Base-by-base conservation (phyloP, 2,113 vertebrate species). In the Phoenicopterus ruber region DNA sequence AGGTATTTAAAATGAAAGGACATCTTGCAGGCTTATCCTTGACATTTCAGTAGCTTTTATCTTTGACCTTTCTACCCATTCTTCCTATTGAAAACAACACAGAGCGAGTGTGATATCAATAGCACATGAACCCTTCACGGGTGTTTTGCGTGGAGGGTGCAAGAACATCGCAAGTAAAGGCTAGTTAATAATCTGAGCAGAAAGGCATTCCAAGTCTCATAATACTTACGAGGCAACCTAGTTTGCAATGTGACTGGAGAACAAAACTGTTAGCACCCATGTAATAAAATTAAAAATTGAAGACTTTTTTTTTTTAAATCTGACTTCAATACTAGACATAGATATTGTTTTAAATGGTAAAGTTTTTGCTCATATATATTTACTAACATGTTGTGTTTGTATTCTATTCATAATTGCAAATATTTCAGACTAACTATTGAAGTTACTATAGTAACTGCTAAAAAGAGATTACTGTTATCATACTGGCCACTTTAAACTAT, bases 41-140 rank as follows among this genome's bases (percentile, higher is more conserved):
- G 94, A 96, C 95, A 96, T 96, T 95, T 97, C 72, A 61, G 90
- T 4, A 94, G 88, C 76, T 95, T 94, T 96, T 92, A 83, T 92
- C 82, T 95, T 70, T 96, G 94, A 94, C 90, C 90, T 96, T 97
- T 97, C 86, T 93, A 52, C 66, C 78, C 36, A 13, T 76, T 87
- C 82, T 54, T 49, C 18, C 36, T 34, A 50, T 15, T 67, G 79
- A 80, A 81, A 89, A 78, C 0, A n/a, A 63, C 50, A 55, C 29
- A 36, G 86, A 83, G 50, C 0, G 0, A 82, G 58, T 65, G 38
- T 11, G 54, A 8, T 69, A 72, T 22, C 91, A 78, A 36, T 1
- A 72, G 42, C 72, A 92, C 46, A 19, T 0, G 55, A 93, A 63
- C 63, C 20, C 71, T 77, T 54, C 22, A 16, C 5, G 29, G 72